These are phyloP conservation scores for Pristionchus japonicus DNA, from an alignment of 2,888 invertebrate genomes.

Conservation along the genomic window DNA sequence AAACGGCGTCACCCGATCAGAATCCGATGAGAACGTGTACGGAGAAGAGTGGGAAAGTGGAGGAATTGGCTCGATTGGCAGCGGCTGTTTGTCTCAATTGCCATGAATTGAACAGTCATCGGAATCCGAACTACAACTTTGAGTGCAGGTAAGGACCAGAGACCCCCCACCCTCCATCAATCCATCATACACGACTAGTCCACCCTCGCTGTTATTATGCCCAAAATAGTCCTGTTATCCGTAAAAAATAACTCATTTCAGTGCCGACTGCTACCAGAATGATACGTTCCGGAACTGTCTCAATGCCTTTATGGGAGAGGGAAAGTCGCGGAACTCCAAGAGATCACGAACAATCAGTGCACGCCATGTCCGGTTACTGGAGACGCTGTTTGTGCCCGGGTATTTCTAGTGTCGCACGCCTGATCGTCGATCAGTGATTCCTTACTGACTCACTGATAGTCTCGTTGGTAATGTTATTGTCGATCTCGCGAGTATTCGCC, in stretches of 20 bases:
- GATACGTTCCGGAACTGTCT: constrained; percentile 30
- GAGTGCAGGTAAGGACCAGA: constrained; percentile 25
- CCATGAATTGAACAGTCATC: background rate
- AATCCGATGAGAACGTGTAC: background rate
- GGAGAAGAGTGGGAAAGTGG: background rate
- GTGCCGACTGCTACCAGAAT: constrained; percentile 21
- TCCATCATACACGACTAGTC: background rate
- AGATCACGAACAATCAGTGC: background rate
- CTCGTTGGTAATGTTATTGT: constrained; percentile 10
- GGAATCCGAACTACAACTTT: constrained; percentile 19
- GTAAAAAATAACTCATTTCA: background rate
- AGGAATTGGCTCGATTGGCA: background rate
- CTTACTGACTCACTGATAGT: background rate
- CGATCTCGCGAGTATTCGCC: background rate
- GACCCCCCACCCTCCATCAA: background rate
- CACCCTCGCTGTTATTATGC: background rate
- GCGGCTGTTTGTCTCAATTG: constrained; percentile 13
- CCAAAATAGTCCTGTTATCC: background rate
- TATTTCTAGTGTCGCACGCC: background rate
- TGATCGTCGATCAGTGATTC: background rate
- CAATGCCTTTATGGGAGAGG: constrained; percentile 9
- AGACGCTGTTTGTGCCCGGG: constrained; percentile 8
- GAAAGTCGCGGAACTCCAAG: background rate
- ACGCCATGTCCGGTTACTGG: background rate
- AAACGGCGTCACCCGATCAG: background rate